Percentiles rank a stretch among this genome's conserved stretches.
Evolutionary conservation across 2,113 vertebrate genomes (phyloP).

Genomic region (Scytalopus superciliaris): DNA sequence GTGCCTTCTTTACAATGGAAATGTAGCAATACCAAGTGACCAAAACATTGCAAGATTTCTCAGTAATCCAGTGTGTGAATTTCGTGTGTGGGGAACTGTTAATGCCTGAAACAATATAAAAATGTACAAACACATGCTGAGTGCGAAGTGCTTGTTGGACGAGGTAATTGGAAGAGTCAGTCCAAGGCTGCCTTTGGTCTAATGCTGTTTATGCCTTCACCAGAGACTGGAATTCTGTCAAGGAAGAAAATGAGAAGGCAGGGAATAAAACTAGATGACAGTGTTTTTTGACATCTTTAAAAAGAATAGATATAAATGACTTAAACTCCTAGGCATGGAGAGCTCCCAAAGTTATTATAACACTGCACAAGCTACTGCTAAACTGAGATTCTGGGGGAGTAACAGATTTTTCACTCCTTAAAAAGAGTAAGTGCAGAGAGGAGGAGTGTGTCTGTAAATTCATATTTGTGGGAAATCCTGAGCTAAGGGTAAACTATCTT

Average conservation of each 20-base stretch:
- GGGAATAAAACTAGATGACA: neutral
- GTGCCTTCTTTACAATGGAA: slow-evolving; percentile 38
- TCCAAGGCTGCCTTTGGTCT: slow-evolving; percentile 45
- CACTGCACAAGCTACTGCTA: slow-evolving; percentile 31
- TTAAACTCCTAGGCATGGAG: neutral
- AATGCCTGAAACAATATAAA: slow-evolving; percentile 48
- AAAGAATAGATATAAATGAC: slow-evolving; percentile 6
- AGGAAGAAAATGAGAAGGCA: slow-evolving; percentile 23
- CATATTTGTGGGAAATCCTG: slow-evolving; percentile 34
- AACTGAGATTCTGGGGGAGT: slow-evolving; percentile 36
- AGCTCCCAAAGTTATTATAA: slow-evolving; percentile 13
- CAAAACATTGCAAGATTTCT: slow-evolving; percentile 32
- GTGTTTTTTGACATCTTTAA: neutral
- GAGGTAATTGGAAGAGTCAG: slow-evolving; percentile 54
- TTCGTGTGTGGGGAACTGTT: neutral
- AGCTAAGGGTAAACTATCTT: slow-evolving; percentile 10
- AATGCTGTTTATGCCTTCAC: slow-evolving; percentile 59
- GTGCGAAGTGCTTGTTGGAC: slow-evolving; percentile 35
- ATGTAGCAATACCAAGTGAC: neutral
- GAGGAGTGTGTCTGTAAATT: neutral
- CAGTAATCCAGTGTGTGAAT: neutral
- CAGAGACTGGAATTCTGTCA: slow-evolving; percentile 65
- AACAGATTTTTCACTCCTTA: slow-evolving; percentile 52
- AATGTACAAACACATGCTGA: slow-evolving; percentile 59
- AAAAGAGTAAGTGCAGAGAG: slow-evolving; percentile 28